A percentile compares a stretch with the other conserved stretches of the same genome.
Evolutionary conservation across 2,888 invertebrate genomes (phyloP).

Genomic region (Dinocampus coccinellae): DNA sequence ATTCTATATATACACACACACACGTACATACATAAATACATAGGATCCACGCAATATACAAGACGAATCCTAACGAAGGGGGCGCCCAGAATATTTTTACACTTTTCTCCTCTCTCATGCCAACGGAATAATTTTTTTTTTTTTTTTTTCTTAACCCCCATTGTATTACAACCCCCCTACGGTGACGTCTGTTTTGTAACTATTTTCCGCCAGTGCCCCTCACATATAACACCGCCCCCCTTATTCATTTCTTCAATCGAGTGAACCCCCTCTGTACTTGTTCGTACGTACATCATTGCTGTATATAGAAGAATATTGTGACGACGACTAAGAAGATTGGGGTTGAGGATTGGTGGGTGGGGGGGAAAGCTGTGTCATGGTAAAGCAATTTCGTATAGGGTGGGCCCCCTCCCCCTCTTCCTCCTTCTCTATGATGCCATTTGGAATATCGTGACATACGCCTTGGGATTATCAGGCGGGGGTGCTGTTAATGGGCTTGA

Average conservation of each 20-base stretch:
- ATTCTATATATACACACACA: neutral
- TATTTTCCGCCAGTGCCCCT: slow-evolving; percentile 60
- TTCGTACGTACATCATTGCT: slow-evolving; percentile 49
- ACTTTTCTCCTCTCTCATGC: slow-evolving; percentile 49
- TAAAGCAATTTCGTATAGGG: slow-evolving; percentile 41
- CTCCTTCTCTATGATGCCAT: too few relatives aligned
- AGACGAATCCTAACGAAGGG: slow-evolving; percentile 7
- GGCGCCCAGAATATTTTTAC: slow-evolving; percentile 57
- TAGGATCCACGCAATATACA: neutral
- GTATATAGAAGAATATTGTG: slow-evolving; percentile 29
- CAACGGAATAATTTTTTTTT: slow-evolving; percentile 35
- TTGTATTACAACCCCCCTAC: slow-evolving; percentile 35
- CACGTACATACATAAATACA: too few relatives aligned
- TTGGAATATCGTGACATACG: slow-evolving; percentile 56
- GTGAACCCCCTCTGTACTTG: slow-evolving; percentile 6
- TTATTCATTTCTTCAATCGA: slow-evolving; percentile 24
- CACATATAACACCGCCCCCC: slow-evolving; percentile 42
- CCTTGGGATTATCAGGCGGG: slow-evolving; percentile 53
- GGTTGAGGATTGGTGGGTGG: too few relatives aligned
- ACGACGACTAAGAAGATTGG: too few relatives aligned
- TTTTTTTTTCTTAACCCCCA: slow-evolving; percentile 14
- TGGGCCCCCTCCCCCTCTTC: slow-evolving; percentile 26
- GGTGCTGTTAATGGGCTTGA: slow-evolving; percentile 45
- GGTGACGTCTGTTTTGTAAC: slow-evolving; percentile 60
- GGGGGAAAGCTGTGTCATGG: slow-evolving; percentile 32